Evolutionary conservation across 2,888 invertebrate genomes (phyloP), one percentile per base, ranked within the genome.

Genomic region (Acronicta aceris): DNA sequence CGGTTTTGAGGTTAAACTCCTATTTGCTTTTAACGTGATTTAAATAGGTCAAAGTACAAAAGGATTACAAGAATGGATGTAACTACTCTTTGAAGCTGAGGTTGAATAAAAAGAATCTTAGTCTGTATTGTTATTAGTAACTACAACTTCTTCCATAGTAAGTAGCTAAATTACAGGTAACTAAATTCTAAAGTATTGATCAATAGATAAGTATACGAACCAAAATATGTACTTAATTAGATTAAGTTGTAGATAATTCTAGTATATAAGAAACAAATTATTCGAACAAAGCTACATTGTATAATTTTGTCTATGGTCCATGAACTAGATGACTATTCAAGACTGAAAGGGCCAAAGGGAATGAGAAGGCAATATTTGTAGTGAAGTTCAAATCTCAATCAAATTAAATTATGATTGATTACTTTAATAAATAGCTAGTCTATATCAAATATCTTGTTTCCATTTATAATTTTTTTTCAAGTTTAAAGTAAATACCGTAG

Each of bases 41-140:
- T 84, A 89, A 89, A 90, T 89, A 86, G 88, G 87, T 83, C 86
- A 77, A 74, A 85, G 83, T 83, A 88, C 87, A 88, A 87, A 87
- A 87, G 84, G 85, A 86, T 84, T 84, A 80, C 79, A 78, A 72
- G 70, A 84, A 81, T 82, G 74, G 63, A 76, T 68, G 59, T 63
- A n/a, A n/a, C n/a, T 38, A 67, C 65, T 72, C 73, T 82, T 81
- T 81, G 76, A 74, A 79, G 77, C 70, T 16, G 52, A 64, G 56
- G 49, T 60, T 59, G 71, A 65, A 58, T 60, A 78, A 74, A 59
- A 25, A 41, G 16, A 5, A 38, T 55, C 8, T 40, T 38, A 33
- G 2, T 33, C 12, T 33, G 33, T 33, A 12, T n/a, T 38, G 38
- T 38, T 38, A 38, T 0, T 36, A 36, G 30, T 9, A 30, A 1